phyloP scores from a whole-genome alignment of 2,797 vertebrate genomes.

The Spizella passerina region DNA sequence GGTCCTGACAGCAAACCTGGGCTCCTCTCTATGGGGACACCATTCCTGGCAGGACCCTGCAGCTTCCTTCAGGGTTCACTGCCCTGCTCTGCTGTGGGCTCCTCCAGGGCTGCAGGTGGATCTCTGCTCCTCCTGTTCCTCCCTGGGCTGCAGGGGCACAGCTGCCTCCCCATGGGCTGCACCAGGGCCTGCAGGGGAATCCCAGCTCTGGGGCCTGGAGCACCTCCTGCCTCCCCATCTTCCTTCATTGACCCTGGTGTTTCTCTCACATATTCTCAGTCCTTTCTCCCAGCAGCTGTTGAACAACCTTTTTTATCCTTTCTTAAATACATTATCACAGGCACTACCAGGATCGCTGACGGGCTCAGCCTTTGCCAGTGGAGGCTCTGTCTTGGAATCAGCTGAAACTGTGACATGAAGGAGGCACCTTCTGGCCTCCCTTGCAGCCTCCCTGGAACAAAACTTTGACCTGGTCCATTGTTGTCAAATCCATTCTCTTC shows the following conservation, averaged over 20 bases:
- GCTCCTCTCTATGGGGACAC: fast-evolving
- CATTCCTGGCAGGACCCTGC: not conserved
- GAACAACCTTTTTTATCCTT: not conserved
- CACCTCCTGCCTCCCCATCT: fast-evolving
- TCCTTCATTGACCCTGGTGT: not conserved
- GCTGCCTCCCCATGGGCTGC: not conserved
- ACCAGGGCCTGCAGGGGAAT: not conserved
- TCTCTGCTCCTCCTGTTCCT: not conserved
- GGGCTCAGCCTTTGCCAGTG: not conserved
- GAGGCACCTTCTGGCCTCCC: not conserved
- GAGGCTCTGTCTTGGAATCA: fast-evolving
- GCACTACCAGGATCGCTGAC: fast-evolving
- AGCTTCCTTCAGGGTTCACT: not conserved
- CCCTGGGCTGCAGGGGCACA: too few species aligned
- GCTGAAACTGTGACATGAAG: not conserved
- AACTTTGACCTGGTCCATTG: not conserved
- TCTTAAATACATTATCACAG: not conserved
- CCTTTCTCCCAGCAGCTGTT: not conserved
- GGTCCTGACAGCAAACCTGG: not conserved
- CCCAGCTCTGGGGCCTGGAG: fast-evolving
- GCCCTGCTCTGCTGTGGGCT: fast-evolving
- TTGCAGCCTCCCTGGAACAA: not conserved
- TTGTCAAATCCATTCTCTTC: not conserved
- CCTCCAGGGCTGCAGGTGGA: not conserved
- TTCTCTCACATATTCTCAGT: not conserved